Percentiles rank a stretch among this genome's conserved stretches.
phyloP scores from a whole-genome alignment of 2,888 invertebrate genomes.

The Lasioglossum calceatum region DNA sequence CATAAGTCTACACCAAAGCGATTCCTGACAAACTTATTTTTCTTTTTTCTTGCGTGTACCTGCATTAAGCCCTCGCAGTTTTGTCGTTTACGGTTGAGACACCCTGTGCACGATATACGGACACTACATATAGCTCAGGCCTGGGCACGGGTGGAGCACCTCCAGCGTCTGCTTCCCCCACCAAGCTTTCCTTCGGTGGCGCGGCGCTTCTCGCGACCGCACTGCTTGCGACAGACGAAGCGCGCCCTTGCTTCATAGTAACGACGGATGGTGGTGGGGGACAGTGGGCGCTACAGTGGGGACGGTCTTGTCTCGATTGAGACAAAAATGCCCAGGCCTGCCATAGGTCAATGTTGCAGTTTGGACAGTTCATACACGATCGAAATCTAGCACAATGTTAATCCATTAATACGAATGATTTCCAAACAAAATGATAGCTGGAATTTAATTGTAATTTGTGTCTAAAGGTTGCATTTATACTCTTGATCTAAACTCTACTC shows the following conservation, averaged over 20 bases:
- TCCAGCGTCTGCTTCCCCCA: too few relatives aligned
- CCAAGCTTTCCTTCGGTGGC: too few relatives aligned
- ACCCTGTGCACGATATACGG: not conserved
- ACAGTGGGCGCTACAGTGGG: too few relatives aligned
- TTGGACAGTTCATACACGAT: constrained; percentile 22
- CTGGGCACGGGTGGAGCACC: too few relatives aligned
- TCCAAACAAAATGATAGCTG: constrained; percentile 8
- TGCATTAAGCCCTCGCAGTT: not conserved
- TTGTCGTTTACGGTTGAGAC: not conserved
- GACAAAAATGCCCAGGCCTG: too few relatives aligned
- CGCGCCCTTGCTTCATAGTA: too few relatives aligned
- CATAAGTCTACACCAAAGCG: too few relatives aligned
- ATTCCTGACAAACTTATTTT: too few relatives aligned
- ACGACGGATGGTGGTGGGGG: too few relatives aligned
- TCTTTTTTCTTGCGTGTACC: not conserved
- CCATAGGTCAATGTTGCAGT: not conserved
- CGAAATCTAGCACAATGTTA: constrained; percentile 31
- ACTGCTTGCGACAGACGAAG: too few relatives aligned
- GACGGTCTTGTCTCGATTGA: too few relatives aligned
- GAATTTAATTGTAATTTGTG: not conserved
- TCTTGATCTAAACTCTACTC: not conserved
- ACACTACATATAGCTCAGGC: not conserved
- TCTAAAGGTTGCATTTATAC: not conserved
- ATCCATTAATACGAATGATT: constrained; percentile 19
- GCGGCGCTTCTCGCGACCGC: too few relatives aligned